These are phyloP conservation scores for Drosophila gaucha DNA, from an alignment of 2,888 invertebrate species.

Conservation along the genomic window DNA sequence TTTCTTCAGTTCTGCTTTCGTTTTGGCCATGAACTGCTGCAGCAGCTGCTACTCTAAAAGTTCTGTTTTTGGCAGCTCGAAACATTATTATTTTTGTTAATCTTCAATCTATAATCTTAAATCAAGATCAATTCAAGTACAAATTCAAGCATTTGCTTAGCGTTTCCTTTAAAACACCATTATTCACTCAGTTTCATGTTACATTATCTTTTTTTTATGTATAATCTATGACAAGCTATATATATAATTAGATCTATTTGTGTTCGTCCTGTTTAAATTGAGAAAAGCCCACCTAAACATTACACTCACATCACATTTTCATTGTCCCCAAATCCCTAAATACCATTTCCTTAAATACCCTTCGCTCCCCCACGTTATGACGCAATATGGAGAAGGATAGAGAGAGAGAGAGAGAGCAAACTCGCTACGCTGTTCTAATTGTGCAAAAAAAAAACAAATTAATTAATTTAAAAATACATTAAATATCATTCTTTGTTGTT, in stretches of 20 bases:
- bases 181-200: constrained; percentile 20
- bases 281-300: constrained; percentile 32
- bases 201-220: constrained; percentile 13
- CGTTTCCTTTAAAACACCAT: constrained; percentile 14
- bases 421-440: constrained; percentile 48
- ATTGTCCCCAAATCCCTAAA: constrained; percentile 1
- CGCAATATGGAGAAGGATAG: constrained; percentile 84
- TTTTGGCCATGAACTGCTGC: constrained; percentile 67
- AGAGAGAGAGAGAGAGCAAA: constrained; percentile 69
- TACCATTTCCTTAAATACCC: not conserved
- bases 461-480: constrained; percentile 2
- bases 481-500: constrained; percentile 34
- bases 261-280: constrained; percentile 20
- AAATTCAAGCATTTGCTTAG: constrained; percentile 65
- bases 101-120: constrained; percentile 7
- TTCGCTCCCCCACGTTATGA: constrained; percentile 32
- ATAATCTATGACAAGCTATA: constrained; percentile 17
- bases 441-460: constrained; percentile 20
- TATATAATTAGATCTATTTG: constrained; percentile 9
- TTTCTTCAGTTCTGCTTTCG: constrained; percentile 53
- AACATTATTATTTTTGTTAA: constrained; percentile 9
- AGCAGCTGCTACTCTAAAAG: constrained; percentile 58
- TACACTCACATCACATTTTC: constrained; percentile 18
- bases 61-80: not conserved
- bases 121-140: constrained; percentile 65